Base-by-base conservation (phyloP, 2,888 invertebrate genomes). In the Smittia sp. region DNA sequence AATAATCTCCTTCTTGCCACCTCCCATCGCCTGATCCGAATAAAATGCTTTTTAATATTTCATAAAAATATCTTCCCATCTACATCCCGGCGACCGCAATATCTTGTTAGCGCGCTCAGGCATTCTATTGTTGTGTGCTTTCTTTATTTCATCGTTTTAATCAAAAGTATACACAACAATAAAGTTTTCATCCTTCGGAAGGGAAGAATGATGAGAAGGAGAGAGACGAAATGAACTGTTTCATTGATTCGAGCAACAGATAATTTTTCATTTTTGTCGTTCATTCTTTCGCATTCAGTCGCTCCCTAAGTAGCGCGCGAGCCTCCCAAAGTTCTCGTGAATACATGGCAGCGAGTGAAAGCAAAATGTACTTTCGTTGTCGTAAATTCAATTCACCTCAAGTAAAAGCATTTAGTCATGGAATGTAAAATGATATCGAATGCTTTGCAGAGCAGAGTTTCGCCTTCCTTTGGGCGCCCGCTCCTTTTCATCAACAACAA, bases 151-250 rank as follows among this genome's bases (percentile, higher is more conserved):
- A 27, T 3, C 63, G 63, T 69, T 54, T 54, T 69, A 52, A 68
- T 68, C 68, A 68, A 58, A 58, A 58, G 20, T 46, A 46, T 68
- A 68, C 68, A 68, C 58, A 68, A 69, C 69, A 69, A 67, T 67
- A 67, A 69, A 69, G 69, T 54, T 68, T 69, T 15, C 25, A 7
- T 24, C 63, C 63, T 13, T 24, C 24, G 11, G 24, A 58, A 58
- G 58, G 46, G 15, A 46, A 32, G 32, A 32, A 32, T 32, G 32
- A 32, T 32, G 32, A 32, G 32, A 32, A 32, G 4, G n/a, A 46
- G 46, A 46, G n/a, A 11, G n/a, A 63, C 58, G 63, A 63, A 63
- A 4, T 27, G 24, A 67, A 69, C 69, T 69, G 69, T 54, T 69
- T 69, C 54, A 69, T 69, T 69, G 69, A 69, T 69, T 52, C 69